These are phyloP conservation scores for Actias luna DNA, from an alignment of 2,888 invertebrate genomes.

Conservation along the genomic window DNA sequence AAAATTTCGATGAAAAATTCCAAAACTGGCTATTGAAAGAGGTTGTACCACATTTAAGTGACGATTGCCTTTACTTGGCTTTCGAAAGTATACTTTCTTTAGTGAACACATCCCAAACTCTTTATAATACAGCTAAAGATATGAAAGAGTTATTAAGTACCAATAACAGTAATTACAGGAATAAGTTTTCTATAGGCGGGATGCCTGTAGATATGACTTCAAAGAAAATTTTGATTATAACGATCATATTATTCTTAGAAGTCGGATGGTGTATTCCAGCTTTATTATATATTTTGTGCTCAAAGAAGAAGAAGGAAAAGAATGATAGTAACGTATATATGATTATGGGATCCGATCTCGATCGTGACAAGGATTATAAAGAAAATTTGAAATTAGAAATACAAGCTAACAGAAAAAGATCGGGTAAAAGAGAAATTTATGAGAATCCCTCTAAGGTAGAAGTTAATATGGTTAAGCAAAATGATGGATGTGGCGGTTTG, in stretches of 20 bases:
- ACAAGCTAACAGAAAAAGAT: background rate
- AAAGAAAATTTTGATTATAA: slow-evolving; percentile 52
- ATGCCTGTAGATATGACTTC: slow-evolving; percentile 37
- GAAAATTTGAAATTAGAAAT: slow-evolving; percentile 12
- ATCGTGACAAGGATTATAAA: slow-evolving; percentile 7
- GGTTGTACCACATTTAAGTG: slow-evolving; percentile 78
- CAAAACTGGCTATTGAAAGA: slow-evolving; percentile 78
- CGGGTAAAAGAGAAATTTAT: slow-evolving; percentile 9
- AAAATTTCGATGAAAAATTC: slow-evolving; percentile 75
- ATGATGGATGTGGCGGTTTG: background rate
- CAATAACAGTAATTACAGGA: slow-evolving; percentile 16
- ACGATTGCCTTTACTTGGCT: slow-evolving; percentile 83
- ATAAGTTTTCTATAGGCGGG: slow-evolving; percentile 22
- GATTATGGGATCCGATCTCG: slow-evolving; percentile 22
- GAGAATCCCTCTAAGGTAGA: slow-evolving; percentile 17
- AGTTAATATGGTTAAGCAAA: slow-evolving; percentile 5
- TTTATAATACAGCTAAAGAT: slow-evolving; percentile 25
- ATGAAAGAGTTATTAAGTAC: slow-evolving; percentile 21
- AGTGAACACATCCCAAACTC: slow-evolving; percentile 42
- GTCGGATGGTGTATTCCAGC: slow-evolving; percentile 60
- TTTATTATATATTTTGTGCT: slow-evolving; percentile 37
- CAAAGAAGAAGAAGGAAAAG: slow-evolving; percentile 30
- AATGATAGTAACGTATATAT: slow-evolving; percentile 32
- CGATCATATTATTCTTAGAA: slow-evolving; percentile 55
- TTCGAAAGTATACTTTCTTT: slow-evolving; percentile 73